phyloP scores from a whole-genome alignment of 2,797 vertebrate genomes.

The Linurgus olivaceus region DNA sequence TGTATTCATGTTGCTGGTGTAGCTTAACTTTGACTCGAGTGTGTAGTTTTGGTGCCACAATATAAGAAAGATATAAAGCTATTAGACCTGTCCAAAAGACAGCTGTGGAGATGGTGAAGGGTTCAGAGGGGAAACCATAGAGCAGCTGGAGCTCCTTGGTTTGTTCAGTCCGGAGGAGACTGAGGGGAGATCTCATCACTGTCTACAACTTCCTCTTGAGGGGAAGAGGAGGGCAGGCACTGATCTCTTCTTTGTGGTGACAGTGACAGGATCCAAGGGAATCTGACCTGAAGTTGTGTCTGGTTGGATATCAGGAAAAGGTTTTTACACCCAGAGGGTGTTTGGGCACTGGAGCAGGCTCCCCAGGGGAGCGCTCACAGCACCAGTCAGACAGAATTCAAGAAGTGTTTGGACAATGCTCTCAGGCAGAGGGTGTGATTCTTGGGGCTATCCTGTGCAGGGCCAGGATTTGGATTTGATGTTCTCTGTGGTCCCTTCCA shows the following conservation, averaged over 20 bases:
- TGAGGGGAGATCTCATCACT: neutral
- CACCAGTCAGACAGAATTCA: neutral
- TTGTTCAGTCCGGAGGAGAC: neutral
- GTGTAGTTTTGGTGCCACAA: neutral
- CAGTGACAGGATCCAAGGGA: fast-evolving
- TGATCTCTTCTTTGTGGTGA: neutral
- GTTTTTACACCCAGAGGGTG: neutral
- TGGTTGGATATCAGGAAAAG: neutral
- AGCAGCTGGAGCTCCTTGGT: neutral
- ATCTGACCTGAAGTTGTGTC: neutral
- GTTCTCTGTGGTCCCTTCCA: neutral
- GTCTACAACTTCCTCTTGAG: fast-evolving
- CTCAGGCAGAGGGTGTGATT: neutral
- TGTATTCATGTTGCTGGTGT: neutral
- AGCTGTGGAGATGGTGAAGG: neutral
- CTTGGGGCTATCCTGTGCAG: neutral
- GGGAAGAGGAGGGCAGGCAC: neutral
- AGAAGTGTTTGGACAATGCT: neutral
- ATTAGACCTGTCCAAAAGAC: neutral
- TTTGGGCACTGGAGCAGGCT: neutral
- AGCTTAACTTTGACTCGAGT: neutral
- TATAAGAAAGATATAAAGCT: neutral
- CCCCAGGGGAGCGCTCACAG: neutral
- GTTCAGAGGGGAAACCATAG: neutral
- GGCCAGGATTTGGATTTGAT: neutral